A percentile compares a stretch with the other conserved stretches of the same genome.
Evolutionary conservation across 2,888 invertebrate genomes (phyloP).

Genomic region (Hoplodrina blanda): DNA sequence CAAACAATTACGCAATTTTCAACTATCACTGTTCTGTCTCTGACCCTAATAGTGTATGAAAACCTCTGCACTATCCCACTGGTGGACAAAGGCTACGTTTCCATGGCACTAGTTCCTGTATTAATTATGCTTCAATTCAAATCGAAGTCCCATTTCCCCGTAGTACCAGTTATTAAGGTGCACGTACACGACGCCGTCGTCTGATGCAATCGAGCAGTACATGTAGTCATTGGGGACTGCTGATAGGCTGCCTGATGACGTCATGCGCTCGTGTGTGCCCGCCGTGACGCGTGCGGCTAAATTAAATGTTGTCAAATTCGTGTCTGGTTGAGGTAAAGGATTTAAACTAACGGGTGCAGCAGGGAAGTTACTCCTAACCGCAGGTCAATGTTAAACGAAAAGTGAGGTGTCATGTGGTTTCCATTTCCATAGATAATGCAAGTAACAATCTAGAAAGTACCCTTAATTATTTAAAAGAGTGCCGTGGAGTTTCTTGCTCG

Average conservation of each 20-base stretch:
- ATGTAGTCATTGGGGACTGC: slow-evolving; percentile 66
- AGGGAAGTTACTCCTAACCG: too few species aligned
- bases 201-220: slow-evolving; percentile 62
- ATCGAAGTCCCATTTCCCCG: slow-evolving; percentile 1
- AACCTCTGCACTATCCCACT: neutral
- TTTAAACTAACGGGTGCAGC: neutral
- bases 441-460: too few species aligned
- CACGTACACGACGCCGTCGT: slow-evolving; percentile 27
- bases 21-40: too few species aligned
- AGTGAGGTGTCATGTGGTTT: too few species aligned
- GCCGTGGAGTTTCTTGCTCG: too few species aligned
- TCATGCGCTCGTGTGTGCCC: slow-evolving; percentile 23
- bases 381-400: too few species aligned
- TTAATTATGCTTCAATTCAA: neutral
- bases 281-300: slow-evolving; percentile 54
- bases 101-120: neutral
- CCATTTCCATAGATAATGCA: too few species aligned
- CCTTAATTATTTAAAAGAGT: too few species aligned
- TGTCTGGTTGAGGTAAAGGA: neutral
- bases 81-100: neutral
- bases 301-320: slow-evolving; percentile 38
- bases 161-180: slow-evolving; percentile 41
- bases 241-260: slow-evolving; percentile 54
- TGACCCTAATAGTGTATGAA: too few species aligned
- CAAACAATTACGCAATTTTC: too few species aligned